Base-by-base conservation (phyloP, 30 jellyfish, hydroid and myxozoan species). In the Aurelia sp. region DNA sequence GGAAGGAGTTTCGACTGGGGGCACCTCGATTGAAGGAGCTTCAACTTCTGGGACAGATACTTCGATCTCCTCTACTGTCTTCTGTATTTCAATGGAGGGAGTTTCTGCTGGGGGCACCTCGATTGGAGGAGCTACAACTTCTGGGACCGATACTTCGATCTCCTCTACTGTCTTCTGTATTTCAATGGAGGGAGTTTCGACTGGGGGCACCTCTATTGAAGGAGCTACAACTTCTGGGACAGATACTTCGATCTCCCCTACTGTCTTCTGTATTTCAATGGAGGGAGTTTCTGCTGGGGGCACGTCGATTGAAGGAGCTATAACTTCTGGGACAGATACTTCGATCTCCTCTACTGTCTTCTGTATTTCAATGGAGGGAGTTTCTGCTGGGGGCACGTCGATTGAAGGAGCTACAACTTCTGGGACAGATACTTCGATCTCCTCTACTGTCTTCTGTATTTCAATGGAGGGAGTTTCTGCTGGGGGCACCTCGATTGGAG, bases 21-120 rank as follows among this genome's bases (percentile, higher is more conserved):
- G 80, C 7, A 22, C 80, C 7, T 69, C 80, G 8, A 72, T 41
- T 7, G 83, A 18, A 40, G 83, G 83, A 5, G 21, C 63, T 12
- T 40, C n/a, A 7, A 69, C 8, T 11, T 30, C 80, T 33, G 31
- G 80, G 5, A 17, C 33, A 8, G 20, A 13, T 65, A 30, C 9
- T 9, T 13, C 3, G 38, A 0, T 18, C 4, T 19, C 61, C 17
- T 4, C 30, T 33, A 4, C 67, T 2, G 13, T 0, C 9, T 24
- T 17, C 1, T 67, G 68, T 35, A 0, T 41, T 12, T 72, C 67
- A 72, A 72, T 66, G 22, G 22, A 15, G 9, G 19, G 31, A 40
- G 19, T 63, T 35, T 63, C 74, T 63, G 1, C 35, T 63, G 18
- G 48, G 7, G 67, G 1, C 4, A 40, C 67, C 10, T 72, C 83